Conservation (phyloP, 2,797 vertebrate genomes). For the Lepus oiostolus region DNA sequence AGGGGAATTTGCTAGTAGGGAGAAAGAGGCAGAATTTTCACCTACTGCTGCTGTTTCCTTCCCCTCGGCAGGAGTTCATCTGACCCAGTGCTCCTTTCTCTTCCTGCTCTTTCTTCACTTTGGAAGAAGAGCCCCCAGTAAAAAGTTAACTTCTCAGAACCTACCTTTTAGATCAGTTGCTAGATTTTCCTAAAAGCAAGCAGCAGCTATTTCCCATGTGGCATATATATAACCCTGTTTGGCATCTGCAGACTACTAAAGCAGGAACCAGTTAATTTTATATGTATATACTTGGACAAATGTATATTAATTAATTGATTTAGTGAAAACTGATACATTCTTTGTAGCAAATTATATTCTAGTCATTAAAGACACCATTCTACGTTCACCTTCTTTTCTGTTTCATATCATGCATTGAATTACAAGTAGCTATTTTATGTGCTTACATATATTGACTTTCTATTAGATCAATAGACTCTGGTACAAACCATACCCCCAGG, state of each 20-base stretch:
- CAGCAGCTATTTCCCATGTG: not conserved
- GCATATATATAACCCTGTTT: not conserved
- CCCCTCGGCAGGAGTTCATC: not conserved
- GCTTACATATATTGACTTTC: slow-evolving; percentile 73
- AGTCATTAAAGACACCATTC: not conserved
- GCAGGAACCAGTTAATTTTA: not conserved
- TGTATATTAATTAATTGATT: not conserved
- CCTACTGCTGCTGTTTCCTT: not conserved
- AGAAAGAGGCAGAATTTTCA: not conserved
- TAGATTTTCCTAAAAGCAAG: not conserved
- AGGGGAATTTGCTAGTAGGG: not conserved
- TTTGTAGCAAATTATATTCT: not conserved
- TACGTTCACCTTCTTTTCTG: not conserved
- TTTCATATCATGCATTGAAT: slow-evolving; percentile 8
- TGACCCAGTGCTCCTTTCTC: too few species aligned
- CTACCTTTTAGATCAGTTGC: not conserved
- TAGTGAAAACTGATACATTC: not conserved
- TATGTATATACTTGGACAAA: not conserved
- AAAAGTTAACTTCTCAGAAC: not conserved
- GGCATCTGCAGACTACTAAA: not conserved
- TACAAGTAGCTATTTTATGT: slow-evolving; percentile 62
- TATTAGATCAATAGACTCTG: slow-evolving; percentile 80
- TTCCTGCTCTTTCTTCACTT: not conserved
- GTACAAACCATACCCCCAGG: slow-evolving; percentile 75
- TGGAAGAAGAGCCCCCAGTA: not conserved